Percentiles rank a stretch among this genome's conserved stretches.
phyloP scores from a whole-genome alignment of 2,888 invertebrate genomes.

The Lepidocyrtinus sp. region DNA sequence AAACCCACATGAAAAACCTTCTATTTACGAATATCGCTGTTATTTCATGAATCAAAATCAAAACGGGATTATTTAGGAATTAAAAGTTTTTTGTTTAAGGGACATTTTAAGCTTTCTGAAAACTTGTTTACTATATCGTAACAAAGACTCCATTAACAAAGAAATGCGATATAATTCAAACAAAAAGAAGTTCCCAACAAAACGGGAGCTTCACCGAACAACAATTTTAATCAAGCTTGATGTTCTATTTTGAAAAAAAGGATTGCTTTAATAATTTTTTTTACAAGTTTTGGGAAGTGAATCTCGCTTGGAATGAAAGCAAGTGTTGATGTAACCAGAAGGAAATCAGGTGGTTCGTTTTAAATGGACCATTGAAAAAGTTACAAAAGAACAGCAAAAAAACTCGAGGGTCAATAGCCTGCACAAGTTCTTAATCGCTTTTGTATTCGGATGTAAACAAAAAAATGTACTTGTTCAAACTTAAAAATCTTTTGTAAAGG shows the following conservation, averaged over 20 bases:
- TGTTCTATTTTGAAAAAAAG: too few relatives aligned
- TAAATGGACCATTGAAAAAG: not conserved
- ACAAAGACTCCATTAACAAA: not conserved
- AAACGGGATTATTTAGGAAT: not conserved
- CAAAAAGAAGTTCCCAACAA: not conserved
- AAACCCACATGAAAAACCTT: too few relatives aligned
- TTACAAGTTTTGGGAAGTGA: not conserved
- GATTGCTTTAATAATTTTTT: not conserved
- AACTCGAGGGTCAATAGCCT: slow-evolving; percentile 56
- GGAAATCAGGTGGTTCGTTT: not conserved
- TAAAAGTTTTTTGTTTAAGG: not conserved
- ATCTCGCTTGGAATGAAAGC: not conserved
- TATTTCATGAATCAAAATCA: too few relatives aligned
- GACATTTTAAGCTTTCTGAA: not conserved
- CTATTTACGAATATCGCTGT: too few relatives aligned
- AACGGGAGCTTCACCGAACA: too few relatives aligned
- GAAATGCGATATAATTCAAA: slow-evolving; percentile 1
- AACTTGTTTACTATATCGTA: not conserved
- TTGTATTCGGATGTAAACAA: slow-evolving; percentile 48
- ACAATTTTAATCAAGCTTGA: not conserved
- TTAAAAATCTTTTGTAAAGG: not conserved
- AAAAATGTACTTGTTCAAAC: not conserved
- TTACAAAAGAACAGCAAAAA: slow-evolving; percentile 22
- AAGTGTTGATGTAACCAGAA: not conserved
- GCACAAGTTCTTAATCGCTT: slow-evolving; percentile 43